phyloP scores from a whole-genome alignment of 2,888 invertebrate genomes.

The Anorthoa munda region DNA sequence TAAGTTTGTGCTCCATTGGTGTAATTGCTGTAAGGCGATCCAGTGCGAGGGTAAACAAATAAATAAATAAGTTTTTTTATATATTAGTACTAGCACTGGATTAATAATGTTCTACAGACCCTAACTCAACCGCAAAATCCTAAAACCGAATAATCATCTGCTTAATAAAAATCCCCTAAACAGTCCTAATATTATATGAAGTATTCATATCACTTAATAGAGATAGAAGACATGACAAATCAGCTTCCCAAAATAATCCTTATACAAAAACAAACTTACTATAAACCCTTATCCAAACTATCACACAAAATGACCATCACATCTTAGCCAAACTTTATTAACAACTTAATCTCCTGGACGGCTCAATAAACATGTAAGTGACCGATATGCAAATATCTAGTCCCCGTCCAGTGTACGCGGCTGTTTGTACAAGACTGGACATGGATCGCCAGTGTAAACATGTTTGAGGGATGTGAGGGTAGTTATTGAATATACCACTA shows the following conservation, averaged over 20 bases:
- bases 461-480: slow-evolving; percentile 55
- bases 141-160: too few species aligned
- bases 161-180: too few species aligned
- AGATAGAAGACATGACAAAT: slow-evolving; percentile 2
- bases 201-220: too few species aligned
- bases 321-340: slow-evolving; percentile 63
- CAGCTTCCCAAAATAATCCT: slow-evolving; percentile 12
- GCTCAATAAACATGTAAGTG: slow-evolving; percentile 73
- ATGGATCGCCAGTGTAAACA: slow-evolving; percentile 67
- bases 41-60: too few species aligned
- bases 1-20: too few species aligned
- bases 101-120: too few species aligned
- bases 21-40: too few species aligned
- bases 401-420: slow-evolving; percentile 58
- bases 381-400: slow-evolving; percentile 72
- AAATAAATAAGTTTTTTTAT: too few species aligned
- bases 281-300: slow-evolving; percentile 35
- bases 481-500: slow-evolving; percentile 61
- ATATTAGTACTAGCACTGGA: too few species aligned
- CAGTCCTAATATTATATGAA: too few species aligned
- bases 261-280: slow-evolving; percentile 35
- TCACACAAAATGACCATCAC: slow-evolving; percentile 58
- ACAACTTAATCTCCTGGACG: slow-evolving; percentile 67
- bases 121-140: too few species aligned
- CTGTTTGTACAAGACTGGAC: slow-evolving; percentile 65